Conservation (phyloP, 2,888 invertebrate genomes). For the Eumacrocentrus americanus region DNA sequence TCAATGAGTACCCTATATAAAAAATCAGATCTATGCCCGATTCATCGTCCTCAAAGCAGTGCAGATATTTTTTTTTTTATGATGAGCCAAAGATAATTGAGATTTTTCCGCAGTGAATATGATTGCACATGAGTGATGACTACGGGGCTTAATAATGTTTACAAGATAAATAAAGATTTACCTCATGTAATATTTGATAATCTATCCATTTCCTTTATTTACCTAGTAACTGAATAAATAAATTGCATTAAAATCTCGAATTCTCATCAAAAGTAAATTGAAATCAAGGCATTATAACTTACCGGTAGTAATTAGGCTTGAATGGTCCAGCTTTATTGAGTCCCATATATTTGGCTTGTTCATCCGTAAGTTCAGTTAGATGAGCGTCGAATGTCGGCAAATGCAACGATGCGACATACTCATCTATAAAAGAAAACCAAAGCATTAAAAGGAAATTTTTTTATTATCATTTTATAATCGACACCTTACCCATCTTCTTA, state of each 20-base stretch:
- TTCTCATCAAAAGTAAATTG: not conserved
- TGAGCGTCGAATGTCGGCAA: conserved; percentile 97
- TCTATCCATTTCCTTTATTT: conserved; percentile 9
- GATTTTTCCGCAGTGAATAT: not conserved
- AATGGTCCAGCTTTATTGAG: conserved; percentile 98
- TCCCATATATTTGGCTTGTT: conserved; percentile 97
- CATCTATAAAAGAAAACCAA: conserved; percentile 71
- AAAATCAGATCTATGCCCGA: not conserved
- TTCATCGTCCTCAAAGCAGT: not conserved
- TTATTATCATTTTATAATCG: conserved; percentile 7
- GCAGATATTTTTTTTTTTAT: not conserved
- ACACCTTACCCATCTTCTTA: conserved; percentile 90
- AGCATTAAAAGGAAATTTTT: no score
- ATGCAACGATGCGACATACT: conserved; percentile 96
- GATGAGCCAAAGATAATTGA: no score
- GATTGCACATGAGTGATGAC: not conserved
- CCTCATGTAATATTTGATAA: conserved; percentile 6
- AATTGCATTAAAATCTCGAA: conserved; percentile 25
- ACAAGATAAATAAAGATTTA: not conserved
- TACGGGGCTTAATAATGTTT: not conserved
- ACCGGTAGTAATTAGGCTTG: conserved; percentile 98
- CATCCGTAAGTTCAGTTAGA: conserved; percentile 92
- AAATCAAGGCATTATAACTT: conserved; percentile 37
- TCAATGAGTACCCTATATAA: no score
- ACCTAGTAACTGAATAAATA: conserved; percentile 28